Evolutionary conservation across 2,888 invertebrate species (phyloP), one percentile per base, ranked within the genome.

Genomic region (Andrena dorsata): DNA sequence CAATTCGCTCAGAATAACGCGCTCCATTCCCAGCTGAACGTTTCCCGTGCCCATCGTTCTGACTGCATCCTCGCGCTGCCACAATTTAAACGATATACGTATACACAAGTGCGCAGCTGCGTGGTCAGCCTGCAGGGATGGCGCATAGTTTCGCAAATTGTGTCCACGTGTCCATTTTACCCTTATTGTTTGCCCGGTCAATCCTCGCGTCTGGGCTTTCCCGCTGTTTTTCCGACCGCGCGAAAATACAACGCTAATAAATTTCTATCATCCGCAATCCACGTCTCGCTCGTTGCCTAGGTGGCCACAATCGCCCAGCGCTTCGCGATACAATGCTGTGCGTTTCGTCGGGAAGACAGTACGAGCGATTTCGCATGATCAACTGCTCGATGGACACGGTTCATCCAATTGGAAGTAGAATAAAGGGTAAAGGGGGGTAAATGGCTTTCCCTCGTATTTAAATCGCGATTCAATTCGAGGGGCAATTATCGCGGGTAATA

Each of bases 1-100:
- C 84, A 86, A 89, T 89, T 89, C 88, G 79, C 79, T 79, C 82
- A 80, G 84, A 88, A 84, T 89, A 89, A 88, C 90, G 88, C 83
- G 78, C 85, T 87, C 79, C 85, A 82, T 28, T 71, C 56, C 35
- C 68, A 26, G 7, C 63, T 49, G 79, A 63, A 64, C 53, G 30
- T 32, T 53, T 53, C 60, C 60, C 47, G 41, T 65, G 41, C 41
- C 53, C 16, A 41, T 60, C 68, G 30, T 16, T 32, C 41, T 60
- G 49, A 71, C 60, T 56, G 51, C 61, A 47, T 76, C 73, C 64
- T 61, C 53, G 51, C 73, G 70, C 70, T 76, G 63, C 35, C 79
- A 86, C 86, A 78, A 87, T 81, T 87, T 87, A 79, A 86, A 78
- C 77, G 83, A 82, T 77, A 77, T 76, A 84, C 56, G 23, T 58